These are phyloP conservation scores for Agriopis marginaria DNA, from an alignment of 2,888 invertebrate genomes.

Conservation along the genomic window DNA sequence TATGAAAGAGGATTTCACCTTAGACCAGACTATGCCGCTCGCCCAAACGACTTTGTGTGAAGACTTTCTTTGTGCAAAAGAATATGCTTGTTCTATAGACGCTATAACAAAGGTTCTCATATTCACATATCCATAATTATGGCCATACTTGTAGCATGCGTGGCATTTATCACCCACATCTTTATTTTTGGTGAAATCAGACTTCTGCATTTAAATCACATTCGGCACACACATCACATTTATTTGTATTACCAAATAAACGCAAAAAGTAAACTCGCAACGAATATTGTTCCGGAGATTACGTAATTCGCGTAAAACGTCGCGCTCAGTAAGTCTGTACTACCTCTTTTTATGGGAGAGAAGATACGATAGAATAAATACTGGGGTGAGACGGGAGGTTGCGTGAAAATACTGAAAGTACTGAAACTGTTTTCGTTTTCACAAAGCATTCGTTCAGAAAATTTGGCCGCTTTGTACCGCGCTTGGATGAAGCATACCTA, in stretches of 20 bases:
- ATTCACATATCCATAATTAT: not conserved
- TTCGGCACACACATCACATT: not conserved
- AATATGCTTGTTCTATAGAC: slow-evolving; percentile 5
- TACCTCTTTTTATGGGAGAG: slow-evolving; percentile 1
- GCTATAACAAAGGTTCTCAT: not conserved
- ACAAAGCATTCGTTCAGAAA: slow-evolving; percentile 9
- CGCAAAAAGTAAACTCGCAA: not conserved
- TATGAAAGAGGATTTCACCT: not conserved
- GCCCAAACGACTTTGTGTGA: slow-evolving; percentile 1
- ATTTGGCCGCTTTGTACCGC: slow-evolving; percentile 3
- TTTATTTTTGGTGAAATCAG: not conserved
- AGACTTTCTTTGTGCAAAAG: not conserved
- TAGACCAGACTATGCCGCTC: not conserved
- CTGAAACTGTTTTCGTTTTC: slow-evolving; percentile 18
- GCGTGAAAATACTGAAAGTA: slow-evolving; percentile 3
- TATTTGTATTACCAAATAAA: not conserved
- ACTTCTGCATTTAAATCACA: not conserved
- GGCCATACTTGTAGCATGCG: not conserved
- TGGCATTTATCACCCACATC: not conserved
- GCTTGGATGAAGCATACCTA: not conserved
- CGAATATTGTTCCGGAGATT: not conserved
- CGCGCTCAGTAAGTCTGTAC: not conserved
- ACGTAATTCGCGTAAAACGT: slow-evolving; percentile 5
- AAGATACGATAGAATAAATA: slow-evolving; percentile 14
- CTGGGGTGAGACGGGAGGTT: not conserved